A percentile compares a stretch with the other conserved stretches of the same genome.
These are phyloP conservation scores for Archaeoteleia sp. DNA, from an alignment of 2,888 invertebrate species.

Conservation along the genomic window DNA sequence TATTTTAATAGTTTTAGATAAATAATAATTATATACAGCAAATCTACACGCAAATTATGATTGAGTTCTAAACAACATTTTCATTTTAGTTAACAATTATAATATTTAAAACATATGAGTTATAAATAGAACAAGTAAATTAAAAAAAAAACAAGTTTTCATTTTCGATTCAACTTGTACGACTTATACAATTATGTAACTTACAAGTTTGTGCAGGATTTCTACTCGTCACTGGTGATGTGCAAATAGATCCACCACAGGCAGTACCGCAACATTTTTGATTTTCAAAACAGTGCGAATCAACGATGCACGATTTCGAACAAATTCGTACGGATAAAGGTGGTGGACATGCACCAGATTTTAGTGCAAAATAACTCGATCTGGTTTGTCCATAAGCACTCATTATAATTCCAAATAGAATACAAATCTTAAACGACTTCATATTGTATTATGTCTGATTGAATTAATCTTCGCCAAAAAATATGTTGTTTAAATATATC, in stretches of 20 bases:
- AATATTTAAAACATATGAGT: too few relatives aligned
- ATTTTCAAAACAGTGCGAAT: slow-evolving; percentile 70
- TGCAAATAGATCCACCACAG: slow-evolving; percentile 72
- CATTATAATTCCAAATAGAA: slow-evolving; percentile 4
- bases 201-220: slow-evolving; percentile 44
- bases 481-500: too few relatives aligned
- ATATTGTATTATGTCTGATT: too few relatives aligned
- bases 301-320: slow-evolving; percentile 74
- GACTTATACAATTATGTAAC: slow-evolving; percentile 4
- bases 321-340: slow-evolving; percentile 77
- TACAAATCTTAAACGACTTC: slow-evolving; percentile 2
- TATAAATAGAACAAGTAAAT: too few relatives aligned
- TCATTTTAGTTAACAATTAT: too few relatives aligned
- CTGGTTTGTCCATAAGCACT: slow-evolving; percentile 25
- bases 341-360: slow-evolving; percentile 77
- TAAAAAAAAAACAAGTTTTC: too few relatives aligned
- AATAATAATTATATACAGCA: too few relatives aligned
- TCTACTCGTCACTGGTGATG: slow-evolving; percentile 69
- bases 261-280: slow-evolving; percentile 73
- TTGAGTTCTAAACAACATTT: too few relatives aligned
- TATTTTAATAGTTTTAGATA: too few relatives aligned
- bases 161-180: too few relatives aligned
- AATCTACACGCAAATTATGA: too few relatives aligned
- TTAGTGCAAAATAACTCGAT: slow-evolving; percentile 46
- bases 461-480: too few relatives aligned